phyloP scores from a whole-genome alignment of 1,140 invertebrate genomes.

The Coptotermes formosanus region DNA sequence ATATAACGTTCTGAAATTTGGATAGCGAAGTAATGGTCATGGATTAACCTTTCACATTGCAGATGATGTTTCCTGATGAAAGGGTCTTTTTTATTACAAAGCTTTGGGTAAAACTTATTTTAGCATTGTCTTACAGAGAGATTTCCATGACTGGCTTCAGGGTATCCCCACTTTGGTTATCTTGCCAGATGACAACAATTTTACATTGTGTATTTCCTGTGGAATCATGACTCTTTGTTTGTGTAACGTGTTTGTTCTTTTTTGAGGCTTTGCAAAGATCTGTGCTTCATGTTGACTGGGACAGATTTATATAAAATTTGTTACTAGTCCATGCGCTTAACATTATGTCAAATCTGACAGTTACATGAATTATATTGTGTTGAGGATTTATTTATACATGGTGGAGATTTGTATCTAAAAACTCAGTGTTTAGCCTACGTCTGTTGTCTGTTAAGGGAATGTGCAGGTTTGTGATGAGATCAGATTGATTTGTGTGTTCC shows the following conservation, averaged over 20 bases:
- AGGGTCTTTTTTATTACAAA: too few relatives aligned
- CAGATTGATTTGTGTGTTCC: too few relatives aligned
- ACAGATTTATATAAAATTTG: constrained; percentile 4
- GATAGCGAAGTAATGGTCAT: too few relatives aligned
- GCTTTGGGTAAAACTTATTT: not conserved
- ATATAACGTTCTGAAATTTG: too few relatives aligned
- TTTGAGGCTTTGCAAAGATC: not conserved
- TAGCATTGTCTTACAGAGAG: constrained; percentile 4
- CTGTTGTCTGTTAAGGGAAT: too few relatives aligned
- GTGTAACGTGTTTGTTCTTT: not conserved
- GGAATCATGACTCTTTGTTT: not conserved
- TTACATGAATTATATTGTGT: not conserved
- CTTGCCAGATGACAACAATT: not conserved
- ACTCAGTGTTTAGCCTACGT: too few relatives aligned
- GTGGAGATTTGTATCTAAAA: too few relatives aligned
- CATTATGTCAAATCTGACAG: not conserved
- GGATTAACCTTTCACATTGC: too few relatives aligned
- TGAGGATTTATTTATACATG: too few relatives aligned
- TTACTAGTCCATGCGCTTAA: not conserved
- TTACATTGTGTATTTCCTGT: not conserved
- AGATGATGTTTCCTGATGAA: too few relatives aligned
- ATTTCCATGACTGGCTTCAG: constrained; percentile 5
- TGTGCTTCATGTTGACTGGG: not conserved
- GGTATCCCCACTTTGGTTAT: not conserved
- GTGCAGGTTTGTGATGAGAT: too few relatives aligned